Base-by-base conservation (phyloP, 2,113 vertebrate genomes). In the Periophthalmus modestus region DNA sequence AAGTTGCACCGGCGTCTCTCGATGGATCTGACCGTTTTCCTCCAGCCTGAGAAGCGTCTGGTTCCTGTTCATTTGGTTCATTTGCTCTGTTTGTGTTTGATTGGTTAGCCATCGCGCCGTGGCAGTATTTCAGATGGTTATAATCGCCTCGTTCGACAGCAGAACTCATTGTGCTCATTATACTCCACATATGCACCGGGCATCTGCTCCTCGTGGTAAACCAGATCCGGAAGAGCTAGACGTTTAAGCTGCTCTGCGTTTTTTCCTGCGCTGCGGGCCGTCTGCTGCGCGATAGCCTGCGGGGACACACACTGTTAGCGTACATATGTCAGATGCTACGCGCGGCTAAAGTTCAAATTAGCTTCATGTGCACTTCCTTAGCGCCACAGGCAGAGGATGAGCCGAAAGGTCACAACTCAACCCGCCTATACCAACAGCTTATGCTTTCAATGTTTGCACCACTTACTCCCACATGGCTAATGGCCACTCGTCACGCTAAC, bases 371-470 rank as follows among this genome's bases (percentile, higher is more conserved):
- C 28, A 4, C 77, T 71, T 73, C 76, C 74, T 69, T 4, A 11
- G 71, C 16, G 21, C 82, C 77, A 76, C 80, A 39, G 78, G 80
- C 71, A 36, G 63, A 61, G 28, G 73, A 50, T 58, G 24, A 54
- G 76, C 24, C 39, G 54, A 88, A 91, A 90, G 85, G 83, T 91
- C 86, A 82, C 48, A 61, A 36, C 62, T 79, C 84, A 57, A 23
- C 3, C 57, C 43, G 48, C 2, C 28, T 28, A 74, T 84, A 79
- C 50, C 47, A 58, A 52, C 0, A 1, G 12, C 18, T 77, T 59
- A 73, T 0, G 5, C 66, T 58, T 57, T 16, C 19, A 12, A 39
- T 72, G 55, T 70, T 79, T 80, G 66, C 21, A 66, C 75, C 24
- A 28, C 79, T 74, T 59, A 75, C 85, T 78, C 81, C 83, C 79